Conservation (phyloP, 2,888 invertebrate genomes). For the Stenotaenia linearis region DNA sequence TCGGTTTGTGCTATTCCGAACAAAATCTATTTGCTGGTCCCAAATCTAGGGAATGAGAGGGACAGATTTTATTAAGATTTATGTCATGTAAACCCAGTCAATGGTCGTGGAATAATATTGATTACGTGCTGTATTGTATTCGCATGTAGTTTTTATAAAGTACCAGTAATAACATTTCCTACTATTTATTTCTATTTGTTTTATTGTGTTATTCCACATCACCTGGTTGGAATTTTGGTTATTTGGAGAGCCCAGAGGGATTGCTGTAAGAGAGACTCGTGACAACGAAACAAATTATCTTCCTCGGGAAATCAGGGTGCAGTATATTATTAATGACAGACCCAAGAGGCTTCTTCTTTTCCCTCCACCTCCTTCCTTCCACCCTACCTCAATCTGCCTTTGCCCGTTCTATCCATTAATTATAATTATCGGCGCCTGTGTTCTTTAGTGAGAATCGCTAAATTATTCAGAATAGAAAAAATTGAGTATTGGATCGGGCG, state of each 20-base stretch:
- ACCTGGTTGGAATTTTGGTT: conserved; percentile 17
- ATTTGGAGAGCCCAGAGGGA: neutral
- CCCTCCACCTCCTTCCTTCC: neutral
- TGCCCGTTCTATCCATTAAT: conserved; percentile 17
- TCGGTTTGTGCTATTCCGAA: neutral
- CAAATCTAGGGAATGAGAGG: conserved; percentile 17
- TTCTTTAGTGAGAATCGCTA: conserved; percentile 12
- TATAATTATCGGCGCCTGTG: conserved; percentile 23
- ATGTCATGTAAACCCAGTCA: neutral
- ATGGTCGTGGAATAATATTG: neutral
- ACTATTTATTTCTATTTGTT: too few relatives aligned
- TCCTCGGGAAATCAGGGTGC: conserved; percentile 24
- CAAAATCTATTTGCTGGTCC: conserved; percentile 3
- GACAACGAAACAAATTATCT: conserved; percentile 26
- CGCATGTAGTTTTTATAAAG: neutral
- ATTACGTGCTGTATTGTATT: neutral
- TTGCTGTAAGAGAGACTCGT: neutral
- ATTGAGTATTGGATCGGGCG: neutral
- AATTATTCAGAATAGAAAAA: neutral
- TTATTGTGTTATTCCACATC: neutral
- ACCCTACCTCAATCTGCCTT: conserved; percentile 14
- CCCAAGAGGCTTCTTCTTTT: conserved; percentile 23
- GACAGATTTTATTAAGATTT: conserved; percentile 24
- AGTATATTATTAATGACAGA: conserved; percentile 26
- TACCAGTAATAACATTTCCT: too few relatives aligned